A percentile compares a stretch with the other conserved stretches of the same genome.
phyloP scores from a whole-genome alignment of 2,888 invertebrate genomes.

The Mesochorus sp. region DNA sequence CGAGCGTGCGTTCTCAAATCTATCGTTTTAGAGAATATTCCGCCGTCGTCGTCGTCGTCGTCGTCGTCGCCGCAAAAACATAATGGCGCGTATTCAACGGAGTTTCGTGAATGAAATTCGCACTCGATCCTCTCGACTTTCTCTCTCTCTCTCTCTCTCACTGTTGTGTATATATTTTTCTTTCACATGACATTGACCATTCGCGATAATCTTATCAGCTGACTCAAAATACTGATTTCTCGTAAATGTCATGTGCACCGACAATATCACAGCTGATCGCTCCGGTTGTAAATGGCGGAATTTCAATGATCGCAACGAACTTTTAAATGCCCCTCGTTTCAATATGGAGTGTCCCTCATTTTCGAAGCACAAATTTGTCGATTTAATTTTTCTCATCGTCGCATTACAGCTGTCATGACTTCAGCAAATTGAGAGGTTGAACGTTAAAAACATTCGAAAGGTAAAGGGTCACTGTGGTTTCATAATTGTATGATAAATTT shows the following conservation, averaged over 20 bases:
- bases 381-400: too few species aligned
- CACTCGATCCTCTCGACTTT: neutral
- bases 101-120: conserved; percentile 20
- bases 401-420: too few species aligned
- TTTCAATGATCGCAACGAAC: neutral
- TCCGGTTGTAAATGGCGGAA: neutral
- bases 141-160: too few species aligned
- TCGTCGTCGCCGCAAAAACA: conserved; percentile 16
- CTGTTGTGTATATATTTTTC: neutral
- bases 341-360: too few species aligned
- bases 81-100: conserved; percentile 38
- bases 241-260: conserved; percentile 5
- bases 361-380: too few species aligned
- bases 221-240: conserved; percentile 36
- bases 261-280: conserved; percentile 41
- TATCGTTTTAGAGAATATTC: conserved; percentile 50
- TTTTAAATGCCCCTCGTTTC: too few species aligned
- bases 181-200: conserved; percentile 24
- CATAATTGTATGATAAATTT: too few species aligned
- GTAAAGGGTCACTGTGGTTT: too few species aligned
- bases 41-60: too few species aligned
- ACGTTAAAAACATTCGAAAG: too few species aligned
- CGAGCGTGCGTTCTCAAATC: conserved; percentile 55
- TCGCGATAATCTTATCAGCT: conserved; percentile 56
- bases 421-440: too few species aligned